Base-by-base conservation (phyloP, 1,140 invertebrate genomes). In the Nephotettix cincticeps region DNA sequence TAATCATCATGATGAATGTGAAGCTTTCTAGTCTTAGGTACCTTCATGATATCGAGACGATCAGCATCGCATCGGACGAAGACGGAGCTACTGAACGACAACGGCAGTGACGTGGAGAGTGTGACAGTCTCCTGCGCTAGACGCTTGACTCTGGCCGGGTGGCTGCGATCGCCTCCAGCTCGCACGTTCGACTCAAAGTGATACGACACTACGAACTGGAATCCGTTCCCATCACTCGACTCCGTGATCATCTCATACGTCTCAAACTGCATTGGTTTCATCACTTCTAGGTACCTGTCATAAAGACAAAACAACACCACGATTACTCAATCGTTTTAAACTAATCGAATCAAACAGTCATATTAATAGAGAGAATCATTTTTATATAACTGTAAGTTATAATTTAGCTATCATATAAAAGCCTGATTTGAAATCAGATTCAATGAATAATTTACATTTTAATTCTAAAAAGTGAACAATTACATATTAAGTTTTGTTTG, bases 21-120 rank as follows among this genome's bases (percentile, higher is more conserved):
- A n/a, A n/a, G n/a, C n/a, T n/a, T n/a, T n/a, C n/a, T n/a, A n/a
- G n/a, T n/a, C n/a, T n/a, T n/a, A n/a, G n/a, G 65, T 79, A 93
- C 93, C 87, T 96, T 98, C 95, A 97, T 98, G 70, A 98, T 88
- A 81, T 98, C 95, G 56, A 98, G 84, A 74, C 96, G 86, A 80
- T 97, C 95, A 67, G 93, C 91, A 83, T 97, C 96, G 83, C 95
- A 97, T 73, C 96, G 87, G 64, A 98, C 95, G 86, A 98, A 99
- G 56, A 99, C 96, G 74, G 93, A 94, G 78, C 94, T 97, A 79
- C 93, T 96, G 76, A 92, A 95, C 23, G 95, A 97, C 21, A 99
- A 86, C 66, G 97, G 96, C 72, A 99, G 84, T 64, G 93, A 93
- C 66, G 94, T 96, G 56, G 94, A 95, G n/a, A 99, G 86, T 13